Evolutionary conservation across 1,140 invertebrate species (phyloP).

Genomic region (Drosophila simulans): DNA sequence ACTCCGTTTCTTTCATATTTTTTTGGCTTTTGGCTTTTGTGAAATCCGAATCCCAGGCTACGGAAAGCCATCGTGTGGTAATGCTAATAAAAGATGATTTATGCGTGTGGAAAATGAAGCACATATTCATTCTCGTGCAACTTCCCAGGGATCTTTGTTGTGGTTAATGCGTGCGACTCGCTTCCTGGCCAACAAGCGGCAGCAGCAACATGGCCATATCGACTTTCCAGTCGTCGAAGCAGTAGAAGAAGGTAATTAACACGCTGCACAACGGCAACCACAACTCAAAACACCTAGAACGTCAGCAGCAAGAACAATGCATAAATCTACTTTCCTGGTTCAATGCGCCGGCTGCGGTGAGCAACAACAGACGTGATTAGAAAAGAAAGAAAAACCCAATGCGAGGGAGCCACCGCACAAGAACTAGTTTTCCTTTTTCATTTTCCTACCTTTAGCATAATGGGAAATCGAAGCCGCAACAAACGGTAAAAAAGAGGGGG

Average conservation of each 20-base stretch:
- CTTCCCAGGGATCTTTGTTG: constrained; percentile 41
- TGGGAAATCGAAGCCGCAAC: constrained; percentile 66
- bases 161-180: constrained; percentile 54
- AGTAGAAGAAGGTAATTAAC: constrained; percentile 66
- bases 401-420: constrained; percentile 13
- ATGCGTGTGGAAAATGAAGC: constrained; percentile 46
- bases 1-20: neutral
- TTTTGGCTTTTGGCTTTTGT: constrained; percentile 9
- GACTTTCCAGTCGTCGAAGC: constrained; percentile 47
- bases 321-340: constrained; percentile 68
- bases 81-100: constrained; percentile 79
- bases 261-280: constrained; percentile 47
- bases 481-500: constrained; percentile 5
- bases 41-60: constrained; percentile 18
- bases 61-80: constrained; percentile 47
- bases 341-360: constrained; percentile 61
- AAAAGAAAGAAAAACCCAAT: constrained; percentile 55
- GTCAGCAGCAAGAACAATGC: constrained; percentile 52
- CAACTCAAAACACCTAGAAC: constrained; percentile 25
- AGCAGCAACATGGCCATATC: constrained; percentile 2
- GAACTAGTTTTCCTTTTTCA: constrained; percentile 59
- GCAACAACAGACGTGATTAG: constrained; percentile 56
- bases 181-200: constrained; percentile 39
- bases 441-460: constrained; percentile 44
- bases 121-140: constrained; percentile 35